Percentiles rank a stretch among this genome's conserved stretches.
Conservation (phyloP, 2,888 invertebrate genomes). For the Dorcus hopei region DNA sequence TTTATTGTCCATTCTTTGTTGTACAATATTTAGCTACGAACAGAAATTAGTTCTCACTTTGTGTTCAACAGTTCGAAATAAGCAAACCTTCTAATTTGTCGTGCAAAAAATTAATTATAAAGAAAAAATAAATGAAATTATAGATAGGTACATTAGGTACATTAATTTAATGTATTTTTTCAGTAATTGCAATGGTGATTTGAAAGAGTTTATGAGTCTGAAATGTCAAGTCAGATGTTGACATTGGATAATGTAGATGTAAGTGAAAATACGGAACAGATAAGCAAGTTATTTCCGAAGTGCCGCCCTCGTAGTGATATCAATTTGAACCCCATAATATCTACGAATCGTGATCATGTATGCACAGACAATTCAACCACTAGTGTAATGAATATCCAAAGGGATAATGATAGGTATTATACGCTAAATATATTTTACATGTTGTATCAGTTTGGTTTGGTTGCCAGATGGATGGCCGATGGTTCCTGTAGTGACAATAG, state of each 20-base stretch:
- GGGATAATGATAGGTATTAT: constrained; percentile 47
- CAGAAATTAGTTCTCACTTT: no score
- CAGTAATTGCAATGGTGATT: no score
- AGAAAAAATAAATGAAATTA: no score
- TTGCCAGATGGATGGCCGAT: constrained; percentile 47
- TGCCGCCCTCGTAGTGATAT: constrained; percentile 70
- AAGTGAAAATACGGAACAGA: constrained; percentile 64
- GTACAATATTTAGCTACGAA: no score
- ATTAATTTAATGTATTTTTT: no score
- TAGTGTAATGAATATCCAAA: constrained; percentile 53
- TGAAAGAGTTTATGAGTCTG: constrained; percentile 14
- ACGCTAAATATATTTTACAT: constrained; percentile 1
- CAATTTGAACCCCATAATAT: constrained; percentile 54
- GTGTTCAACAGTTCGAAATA: no score
- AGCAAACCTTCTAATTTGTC: no score
- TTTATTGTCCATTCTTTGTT: no score
- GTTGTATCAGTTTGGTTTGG: constrained; percentile 10
- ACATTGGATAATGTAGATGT: constrained; percentile 50
- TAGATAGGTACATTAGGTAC: no score
- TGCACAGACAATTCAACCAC: constrained; percentile 46
- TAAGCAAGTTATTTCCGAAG: constrained; percentile 83
- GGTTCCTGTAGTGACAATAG: constrained; percentile 45
- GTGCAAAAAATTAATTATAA: no score
- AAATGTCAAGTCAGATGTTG: constrained; percentile 50
- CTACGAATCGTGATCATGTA: constrained; percentile 45